These are phyloP conservation scores for Ochropleura leucogaster DNA, from an alignment of 2,888 invertebrate species.

Conservation along the genomic window DNA sequence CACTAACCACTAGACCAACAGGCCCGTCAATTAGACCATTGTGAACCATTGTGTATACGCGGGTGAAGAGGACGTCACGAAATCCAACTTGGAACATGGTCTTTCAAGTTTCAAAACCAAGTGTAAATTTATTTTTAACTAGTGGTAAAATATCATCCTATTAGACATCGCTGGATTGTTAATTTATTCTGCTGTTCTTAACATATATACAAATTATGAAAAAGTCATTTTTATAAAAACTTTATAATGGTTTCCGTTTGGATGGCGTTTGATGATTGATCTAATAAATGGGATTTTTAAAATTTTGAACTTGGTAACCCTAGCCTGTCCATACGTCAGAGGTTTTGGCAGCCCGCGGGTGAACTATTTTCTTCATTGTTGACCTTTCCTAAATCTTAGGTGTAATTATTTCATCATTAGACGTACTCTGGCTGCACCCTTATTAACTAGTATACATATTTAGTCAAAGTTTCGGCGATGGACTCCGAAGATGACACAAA, in stretches of 20 bases:
- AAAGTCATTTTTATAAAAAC: constrained; percentile 2
- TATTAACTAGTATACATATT: constrained; percentile 84
- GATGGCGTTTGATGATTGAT: constrained; percentile 31
- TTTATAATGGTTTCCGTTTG: constrained; percentile 13
- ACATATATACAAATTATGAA: background rate
- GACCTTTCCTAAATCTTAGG: constrained; percentile 91
- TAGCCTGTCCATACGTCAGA: constrained; percentile 83
- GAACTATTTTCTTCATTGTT: constrained; percentile 91
- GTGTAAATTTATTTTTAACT: background rate
- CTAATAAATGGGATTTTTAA: constrained; percentile 30
- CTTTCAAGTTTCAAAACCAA: constrained; percentile 6
- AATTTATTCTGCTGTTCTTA: background rate
- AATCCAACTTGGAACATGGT: constrained; percentile 9
- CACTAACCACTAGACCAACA: too few relatives aligned
- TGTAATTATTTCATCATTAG: constrained; percentile 90
- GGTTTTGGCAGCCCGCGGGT: constrained; percentile 91
- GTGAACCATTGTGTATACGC: background rate
- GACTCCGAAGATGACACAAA: constrained; percentile 98
- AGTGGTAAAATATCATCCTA: background rate
- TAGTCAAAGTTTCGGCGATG: constrained; percentile 91
- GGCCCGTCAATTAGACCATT: background rate
- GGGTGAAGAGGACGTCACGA: background rate
- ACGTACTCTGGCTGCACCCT: constrained; percentile 85
- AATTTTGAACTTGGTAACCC: constrained; percentile 59
- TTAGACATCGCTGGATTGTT: background rate